Evolutionary conservation across 2,113 vertebrate species (phyloP), one percentile per base, ranked within the genome.

Genomic region (Alectura lathami): DNA sequence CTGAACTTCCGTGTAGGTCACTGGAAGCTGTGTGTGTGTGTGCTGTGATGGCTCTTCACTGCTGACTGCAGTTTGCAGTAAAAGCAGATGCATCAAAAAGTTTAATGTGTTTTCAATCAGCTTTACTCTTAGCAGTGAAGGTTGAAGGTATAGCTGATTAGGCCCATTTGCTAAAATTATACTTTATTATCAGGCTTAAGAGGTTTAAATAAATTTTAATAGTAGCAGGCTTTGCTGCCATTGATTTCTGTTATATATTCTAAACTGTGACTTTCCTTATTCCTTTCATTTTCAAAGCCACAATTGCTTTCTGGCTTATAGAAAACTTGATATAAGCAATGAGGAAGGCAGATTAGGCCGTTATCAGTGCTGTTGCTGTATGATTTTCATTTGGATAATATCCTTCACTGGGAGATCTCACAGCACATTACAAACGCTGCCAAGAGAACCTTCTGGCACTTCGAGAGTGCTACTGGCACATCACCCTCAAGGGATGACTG

Each of bases 191-290:
- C 26, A 66, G 76, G 20, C 50, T 86, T 78, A 82, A 90, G 56
- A 75, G 57, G 77, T 51, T 69, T 40, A 94, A 93, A 92, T 74
- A 63, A 22, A 70, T 90, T 64, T 69, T 83, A 88, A 84, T 62
- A 90, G 26, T 15, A 12, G 30, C 23, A 89, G 43, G 27, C 5
- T 84, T 94, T 92, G 34, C 42, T 73, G 56, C 32, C 76, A 56
- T 24, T 92, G 63, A 78, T 81, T 96, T 91, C 54, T 93, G n/a
- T 38, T 79, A 59, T 70, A 81, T 72, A 79, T 83, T 73, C 38
- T 70, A 45, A 93, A 74, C 30, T n/a, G 24, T 36, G 48, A 69
- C 32, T 75, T 91, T 53, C 11, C 3, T 83, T 91, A 57, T 62
- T 90, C 36, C 26, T 14, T 60, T 79, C 24, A 32, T 76, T 90